Conservation (phyloP, 1,140 invertebrate species). For the Platyura marginata region DNA sequence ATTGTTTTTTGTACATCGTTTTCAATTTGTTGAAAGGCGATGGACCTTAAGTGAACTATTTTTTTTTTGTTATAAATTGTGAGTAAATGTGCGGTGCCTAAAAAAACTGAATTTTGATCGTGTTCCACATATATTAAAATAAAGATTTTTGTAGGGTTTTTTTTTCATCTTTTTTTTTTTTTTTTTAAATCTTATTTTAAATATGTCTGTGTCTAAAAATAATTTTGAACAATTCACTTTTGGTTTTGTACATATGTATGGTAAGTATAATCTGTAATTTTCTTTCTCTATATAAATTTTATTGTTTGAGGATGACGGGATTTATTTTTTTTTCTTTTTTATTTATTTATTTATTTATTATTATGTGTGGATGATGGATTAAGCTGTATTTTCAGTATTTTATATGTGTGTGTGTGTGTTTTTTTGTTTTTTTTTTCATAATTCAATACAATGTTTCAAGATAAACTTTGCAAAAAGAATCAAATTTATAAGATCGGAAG, state of each 20-base stretch:
- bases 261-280: no score
- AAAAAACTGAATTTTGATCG: background rate
- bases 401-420: background rate
- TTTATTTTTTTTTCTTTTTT: background rate
- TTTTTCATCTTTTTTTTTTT: background rate
- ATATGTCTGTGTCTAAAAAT: background rate
- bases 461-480: no score
- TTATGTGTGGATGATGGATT: background rate
- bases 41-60: background rate
- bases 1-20: background rate
- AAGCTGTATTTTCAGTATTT: background rate
- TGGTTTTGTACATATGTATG: background rate
- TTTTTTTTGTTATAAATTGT: background rate
- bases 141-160: background rate
- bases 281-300: background rate
- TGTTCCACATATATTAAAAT: background rate
- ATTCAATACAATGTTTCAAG: no score
- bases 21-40: background rate
- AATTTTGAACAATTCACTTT: background rate
- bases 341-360: background rate
- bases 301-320: background rate
- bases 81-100: no score
- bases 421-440: background rate
- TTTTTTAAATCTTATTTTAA: background rate
- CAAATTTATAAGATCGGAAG: background rate